Evolutionary conservation across 2,797 vertebrate species (phyloP), one percentile per base, ranked within the genome.

Genomic region (Ctenopoma kingsleyae): DNA sequence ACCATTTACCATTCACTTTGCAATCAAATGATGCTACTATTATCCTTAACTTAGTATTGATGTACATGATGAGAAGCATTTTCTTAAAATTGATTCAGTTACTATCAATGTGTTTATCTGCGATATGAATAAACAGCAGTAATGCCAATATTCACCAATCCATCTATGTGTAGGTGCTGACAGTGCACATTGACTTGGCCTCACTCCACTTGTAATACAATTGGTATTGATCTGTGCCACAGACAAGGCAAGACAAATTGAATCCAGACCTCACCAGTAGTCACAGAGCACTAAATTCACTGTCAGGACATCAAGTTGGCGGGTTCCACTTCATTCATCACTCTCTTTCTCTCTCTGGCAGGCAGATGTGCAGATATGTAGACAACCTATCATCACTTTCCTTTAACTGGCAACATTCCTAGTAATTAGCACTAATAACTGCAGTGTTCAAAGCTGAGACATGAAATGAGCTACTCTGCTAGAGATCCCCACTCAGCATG

Each of bases 201-300:
- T 41, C 1, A 67, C 71, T 90, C 87, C 87, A 74, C 67, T 71
- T 83, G 60, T 84, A 91, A 91, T 89, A 90, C 88, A 84, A 89
- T 91, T 84, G 80, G 74, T 90, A 93, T 92, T 86, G 91, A 93
- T 92, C 87, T 81, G 44, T 47, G 48, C 58, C 58, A 12, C 73
- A 78, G 92, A 86, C 76, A 73, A 78, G 85, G 63, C 53, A 78
- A 86, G 86, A 89, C 71, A 77, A 82, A 92, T 86, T 81, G 73
- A 82, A 87, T 87, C 71, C 59, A 75, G 71, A 75, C 65, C 72
- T 76, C 74, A 68, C 61, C 38, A 57, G 73, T 44, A 71, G 57
- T 55, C 59, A 74, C 54, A 73, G 47, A 74, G 60, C 7, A 8
- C 46, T 78, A 71, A 71, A 78, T 82, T 81, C 59, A 46, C 58